Conservation (phyloP, 1,140 invertebrate genomes). For the Tigriopus japonicus region DNA sequence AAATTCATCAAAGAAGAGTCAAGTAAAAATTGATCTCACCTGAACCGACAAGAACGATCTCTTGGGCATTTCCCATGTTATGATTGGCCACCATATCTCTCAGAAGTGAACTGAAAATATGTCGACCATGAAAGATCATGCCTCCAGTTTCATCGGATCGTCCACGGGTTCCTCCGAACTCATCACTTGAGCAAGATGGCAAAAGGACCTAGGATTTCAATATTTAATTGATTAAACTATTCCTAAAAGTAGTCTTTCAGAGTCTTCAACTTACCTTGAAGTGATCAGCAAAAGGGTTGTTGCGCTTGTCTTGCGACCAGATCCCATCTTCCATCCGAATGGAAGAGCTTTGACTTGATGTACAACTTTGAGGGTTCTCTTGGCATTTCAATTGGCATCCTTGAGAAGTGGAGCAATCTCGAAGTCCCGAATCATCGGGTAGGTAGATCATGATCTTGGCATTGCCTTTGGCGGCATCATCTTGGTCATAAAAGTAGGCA, state of each 20-base stretch:
- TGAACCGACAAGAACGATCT: neutral
- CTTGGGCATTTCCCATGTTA: neutral
- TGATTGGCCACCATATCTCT: neutral
- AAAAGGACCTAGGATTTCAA: neutral
- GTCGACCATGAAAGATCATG: neutral
- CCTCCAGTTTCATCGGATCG: neutral
- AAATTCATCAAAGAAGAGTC: too few species aligned
- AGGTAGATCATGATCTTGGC: neutral
- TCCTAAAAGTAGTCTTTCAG: neutral
- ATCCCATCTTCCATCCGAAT: neutral
- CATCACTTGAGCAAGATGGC: neutral
- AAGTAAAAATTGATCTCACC: neutral
- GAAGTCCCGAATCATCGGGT: neutral
- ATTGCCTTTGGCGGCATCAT: neutral
- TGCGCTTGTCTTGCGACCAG: neutral
- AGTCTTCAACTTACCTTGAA: slow-evolving; percentile 1
- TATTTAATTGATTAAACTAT: neutral
- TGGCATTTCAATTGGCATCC: neutral
- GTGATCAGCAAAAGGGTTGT: neutral
- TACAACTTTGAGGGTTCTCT: neutral
- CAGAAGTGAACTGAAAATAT: neutral
- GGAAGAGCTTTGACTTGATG: neutral
- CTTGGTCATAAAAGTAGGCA: neutral
- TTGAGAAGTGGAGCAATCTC: neutral
- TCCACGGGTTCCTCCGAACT: neutral